phyloP scores from a whole-genome alignment of 1,140 invertebrate species.

The Drosophila tropicalis region DNA sequence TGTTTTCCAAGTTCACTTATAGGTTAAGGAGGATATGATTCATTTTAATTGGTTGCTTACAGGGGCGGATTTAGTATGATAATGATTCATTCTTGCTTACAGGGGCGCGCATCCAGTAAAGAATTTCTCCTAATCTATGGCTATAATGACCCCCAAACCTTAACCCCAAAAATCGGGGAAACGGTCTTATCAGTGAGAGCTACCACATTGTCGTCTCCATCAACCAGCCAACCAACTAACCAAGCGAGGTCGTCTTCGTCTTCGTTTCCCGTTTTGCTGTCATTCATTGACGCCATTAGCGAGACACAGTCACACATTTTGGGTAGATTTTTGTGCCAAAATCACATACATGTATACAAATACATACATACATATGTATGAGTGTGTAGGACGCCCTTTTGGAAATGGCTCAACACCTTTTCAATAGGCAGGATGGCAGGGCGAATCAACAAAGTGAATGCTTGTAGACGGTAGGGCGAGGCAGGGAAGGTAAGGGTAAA shows the following conservation, averaged over 20 bases:
- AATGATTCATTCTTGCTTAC: slow-evolving; percentile 73
- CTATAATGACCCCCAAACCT: background rate
- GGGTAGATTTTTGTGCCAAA: background rate
- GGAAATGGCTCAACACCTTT: slow-evolving; percentile 16
- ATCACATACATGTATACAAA: background rate
- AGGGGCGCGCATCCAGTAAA: background rate
- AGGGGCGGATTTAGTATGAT: slow-evolving; percentile 3
- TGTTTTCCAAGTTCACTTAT: slow-evolving; percentile 69
- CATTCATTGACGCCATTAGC: slow-evolving; percentile 75
- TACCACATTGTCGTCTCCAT: background rate
- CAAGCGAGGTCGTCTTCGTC: slow-evolving; percentile 13
- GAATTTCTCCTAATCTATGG: background rate
- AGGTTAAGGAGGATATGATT: slow-evolving; percentile 76
- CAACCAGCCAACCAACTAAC: background rate
- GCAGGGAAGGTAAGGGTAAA: slow-evolving; percentile 35
- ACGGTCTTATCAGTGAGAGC: slow-evolving; percentile 1
- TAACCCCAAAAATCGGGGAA: background rate
- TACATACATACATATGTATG: no score
- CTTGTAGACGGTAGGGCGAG: no score
- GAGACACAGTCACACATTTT: slow-evolving; percentile 64
- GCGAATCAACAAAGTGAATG: background rate
- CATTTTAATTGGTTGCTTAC: slow-evolving; percentile 72
- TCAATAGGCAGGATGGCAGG: slow-evolving; percentile 17
- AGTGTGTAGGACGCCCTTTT: slow-evolving; percentile 8
- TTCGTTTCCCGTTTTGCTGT: background rate